Percentiles rank a stretch among this genome's conserved stretches.
phyloP scores from a whole-genome alignment of 2,113 vertebrate genomes.

The Psittacara wagleri region DNA sequence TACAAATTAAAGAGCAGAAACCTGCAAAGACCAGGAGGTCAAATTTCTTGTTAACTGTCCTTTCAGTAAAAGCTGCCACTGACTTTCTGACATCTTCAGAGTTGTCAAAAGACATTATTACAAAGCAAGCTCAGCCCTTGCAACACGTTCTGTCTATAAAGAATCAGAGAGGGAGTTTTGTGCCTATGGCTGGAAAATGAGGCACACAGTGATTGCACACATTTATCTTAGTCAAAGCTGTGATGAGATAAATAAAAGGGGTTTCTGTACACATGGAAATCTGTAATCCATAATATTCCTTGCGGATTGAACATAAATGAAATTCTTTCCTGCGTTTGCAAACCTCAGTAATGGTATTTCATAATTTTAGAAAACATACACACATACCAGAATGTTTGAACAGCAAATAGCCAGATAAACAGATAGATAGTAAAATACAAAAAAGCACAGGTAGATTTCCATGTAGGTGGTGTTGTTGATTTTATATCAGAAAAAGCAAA shows the following conservation, averaged over 20 bases:
- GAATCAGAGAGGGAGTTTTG: neutral
- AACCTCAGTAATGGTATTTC: neutral
- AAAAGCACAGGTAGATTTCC: neutral
- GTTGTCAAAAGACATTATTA: conserved; percentile 51
- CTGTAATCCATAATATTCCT: neutral
- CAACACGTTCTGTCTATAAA: conserved; percentile 15
- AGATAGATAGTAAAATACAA: neutral
- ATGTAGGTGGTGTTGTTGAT: neutral
- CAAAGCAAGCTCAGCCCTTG: neutral
- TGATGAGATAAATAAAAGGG: neutral
- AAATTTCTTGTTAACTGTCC: neutral
- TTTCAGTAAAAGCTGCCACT: neutral
- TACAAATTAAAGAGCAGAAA: conserved; percentile 5
- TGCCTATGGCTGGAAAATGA: conserved; percentile 31
- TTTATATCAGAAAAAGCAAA: neutral
- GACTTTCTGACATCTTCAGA: conserved; percentile 26
- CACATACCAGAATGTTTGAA: neutral
- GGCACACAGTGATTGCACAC: neutral
- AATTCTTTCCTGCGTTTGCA: neutral
- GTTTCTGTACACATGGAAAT: neutral
- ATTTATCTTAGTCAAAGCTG: conserved; percentile 9
- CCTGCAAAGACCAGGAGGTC: conserved; percentile 25
- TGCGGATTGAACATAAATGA: neutral
- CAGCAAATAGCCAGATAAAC: neutral
- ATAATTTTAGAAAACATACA: neutral